Percentiles rank a stretch among this genome's conserved stretches.
Evolutionary conservation across 2,797 vertebrate genomes (phyloP).

Genomic region (Hypotaenidia okinawae): DNA sequence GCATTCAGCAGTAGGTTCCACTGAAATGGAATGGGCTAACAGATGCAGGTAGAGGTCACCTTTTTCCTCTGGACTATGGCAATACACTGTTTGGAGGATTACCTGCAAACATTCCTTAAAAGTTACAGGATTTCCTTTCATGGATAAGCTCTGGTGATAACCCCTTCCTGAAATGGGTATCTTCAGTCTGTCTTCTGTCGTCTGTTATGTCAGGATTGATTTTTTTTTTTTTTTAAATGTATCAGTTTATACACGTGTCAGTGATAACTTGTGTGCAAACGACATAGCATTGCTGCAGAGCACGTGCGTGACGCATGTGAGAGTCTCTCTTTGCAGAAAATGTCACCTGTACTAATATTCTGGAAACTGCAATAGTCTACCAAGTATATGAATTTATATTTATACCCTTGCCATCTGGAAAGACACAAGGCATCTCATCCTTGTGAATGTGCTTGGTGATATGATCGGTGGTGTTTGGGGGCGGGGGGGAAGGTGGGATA

Average conservation of each 20-base stretch:
- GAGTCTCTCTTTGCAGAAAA: background rate
- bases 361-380: background rate
- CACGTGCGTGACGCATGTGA: fast-evolving
- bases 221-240: fast-evolving
- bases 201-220: background rate
- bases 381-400: background rate
- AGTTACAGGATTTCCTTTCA: background rate
- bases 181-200: background rate
- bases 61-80: background rate
- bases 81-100: background rate
- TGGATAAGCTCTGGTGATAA: background rate
- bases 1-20: background rate
- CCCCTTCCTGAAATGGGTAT: background rate
- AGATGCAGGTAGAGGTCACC: background rate
- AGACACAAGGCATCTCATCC: background rate
- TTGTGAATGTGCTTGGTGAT: background rate
- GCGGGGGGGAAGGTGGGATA: background rate
- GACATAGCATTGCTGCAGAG: background rate
- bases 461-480: background rate
- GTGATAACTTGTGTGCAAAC: background rate
- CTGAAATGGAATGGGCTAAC: background rate
- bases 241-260: background rate
- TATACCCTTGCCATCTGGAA: background rate
- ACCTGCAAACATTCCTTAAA: background rate
- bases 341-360: background rate